phyloP scores from a whole-genome alignment of 1,140 invertebrate species.

The Neodiprion pinetum region DNA sequence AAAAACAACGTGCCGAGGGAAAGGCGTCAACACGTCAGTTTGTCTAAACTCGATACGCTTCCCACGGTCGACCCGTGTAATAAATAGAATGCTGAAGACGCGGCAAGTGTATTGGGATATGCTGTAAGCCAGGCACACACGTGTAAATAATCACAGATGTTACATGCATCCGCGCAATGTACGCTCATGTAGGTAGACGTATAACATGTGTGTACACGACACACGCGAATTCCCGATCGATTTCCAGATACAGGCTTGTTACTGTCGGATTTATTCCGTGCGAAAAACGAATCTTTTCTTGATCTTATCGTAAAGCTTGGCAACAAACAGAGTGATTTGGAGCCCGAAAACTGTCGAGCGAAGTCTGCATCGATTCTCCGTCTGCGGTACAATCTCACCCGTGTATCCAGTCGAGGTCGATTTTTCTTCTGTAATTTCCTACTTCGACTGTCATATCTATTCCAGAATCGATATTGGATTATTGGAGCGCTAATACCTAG shows the following conservation, averaged over 20 bases:
- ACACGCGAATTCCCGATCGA: background rate
- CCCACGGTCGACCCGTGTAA: background rate
- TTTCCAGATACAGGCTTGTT: background rate
- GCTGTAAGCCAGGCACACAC: background rate
- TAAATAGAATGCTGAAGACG: background rate
- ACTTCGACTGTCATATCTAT: no score
- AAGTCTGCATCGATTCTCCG: no score
- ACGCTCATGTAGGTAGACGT: no score
- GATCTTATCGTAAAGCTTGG: background rate
- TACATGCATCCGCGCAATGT: background rate
- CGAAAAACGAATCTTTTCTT: background rate
- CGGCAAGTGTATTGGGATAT: background rate
- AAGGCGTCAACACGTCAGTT: no score
- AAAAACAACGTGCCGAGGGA: no score
- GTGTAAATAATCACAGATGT: background rate
- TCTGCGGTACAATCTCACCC: no score
- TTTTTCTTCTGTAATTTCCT: no score
- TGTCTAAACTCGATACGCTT: background rate
- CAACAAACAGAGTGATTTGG: background rate
- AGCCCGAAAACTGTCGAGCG: background rate
- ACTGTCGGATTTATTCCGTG: background rate
- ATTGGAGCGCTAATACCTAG: no score
- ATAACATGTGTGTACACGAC: background rate
- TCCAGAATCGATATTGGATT: no score
- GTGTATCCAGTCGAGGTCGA: no score